Evolutionary conservation across 2,888 invertebrate species (phyloP), one percentile per base, ranked within the genome.

Genomic region (Oxyscelio sp.): DNA sequence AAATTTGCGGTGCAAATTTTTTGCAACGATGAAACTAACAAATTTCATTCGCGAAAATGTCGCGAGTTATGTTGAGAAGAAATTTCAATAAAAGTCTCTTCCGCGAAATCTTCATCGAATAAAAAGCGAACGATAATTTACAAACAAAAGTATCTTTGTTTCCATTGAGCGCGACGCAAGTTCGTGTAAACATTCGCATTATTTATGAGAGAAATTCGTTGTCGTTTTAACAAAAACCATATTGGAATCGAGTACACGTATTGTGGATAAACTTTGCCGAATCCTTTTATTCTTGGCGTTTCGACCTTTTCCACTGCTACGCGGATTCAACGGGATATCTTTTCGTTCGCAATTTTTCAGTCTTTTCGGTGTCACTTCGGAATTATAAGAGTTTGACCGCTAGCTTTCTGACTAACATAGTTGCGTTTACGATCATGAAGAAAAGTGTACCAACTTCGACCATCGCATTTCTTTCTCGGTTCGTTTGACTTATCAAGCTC

Each of bases 211-310:
- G n/a, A n/a, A n/a, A n/a, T n/a, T n/a, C n/a, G n/a, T n/a, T n/a
- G n/a, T n/a, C n/a, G n/a, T n/a, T n/a, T n/a, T n/a, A n/a, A n/a
- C n/a, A n/a, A n/a, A n/a, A n/a, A n/a, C n/a, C n/a, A n/a, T n/a
- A n/a, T n/a, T n/a, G n/a, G n/a, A n/a, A n/a, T n/a, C n/a, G n/a
- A n/a, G n/a, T n/a, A n/a, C n/a, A n/a, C n/a, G n/a, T n/a, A 90
- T 89, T 83, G 83, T 70, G 89, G 90, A 92, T 92, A 92, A 93
- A 92, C 90, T 90, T 90, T 77, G 78, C 81, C 59, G 77, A 70
- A 83, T 85, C 82, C 82, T 87, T 83, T 85, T 83, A 83, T 84
- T 82, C 78, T 80, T 74, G 80, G 71, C 75, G 81, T 81, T 66
- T 68, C 63, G 83, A 82, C 74, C 73, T 82, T 82, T 70, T 78